These are phyloP conservation scores for Osmerus mordax DNA, from an alignment of 2,113 vertebrate genomes.

Conservation along the genomic window DNA sequence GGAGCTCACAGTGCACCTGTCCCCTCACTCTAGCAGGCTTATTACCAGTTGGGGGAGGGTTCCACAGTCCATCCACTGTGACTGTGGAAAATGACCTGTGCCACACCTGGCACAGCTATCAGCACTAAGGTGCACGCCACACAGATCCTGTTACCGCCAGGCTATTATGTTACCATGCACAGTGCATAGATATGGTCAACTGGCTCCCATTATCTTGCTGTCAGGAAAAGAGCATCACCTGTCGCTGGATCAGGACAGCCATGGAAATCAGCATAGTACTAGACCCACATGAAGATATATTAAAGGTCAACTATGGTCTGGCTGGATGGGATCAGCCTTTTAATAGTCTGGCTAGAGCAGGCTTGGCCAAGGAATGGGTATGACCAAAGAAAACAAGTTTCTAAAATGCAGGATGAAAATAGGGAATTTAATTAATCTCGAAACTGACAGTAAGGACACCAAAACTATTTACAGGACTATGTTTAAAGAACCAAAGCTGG, in stretches of 20 bases:
- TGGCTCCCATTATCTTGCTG: conserved; percentile 21
- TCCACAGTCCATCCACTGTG: conserved; percentile 22
- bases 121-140: conserved; percentile 24
- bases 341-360: neutral
- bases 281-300: neutral
- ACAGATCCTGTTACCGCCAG: conserved; percentile 58
- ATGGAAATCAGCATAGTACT: neutral
- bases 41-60: conserved; percentile 45
- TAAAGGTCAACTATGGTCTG: neutral
- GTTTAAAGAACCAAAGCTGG: neutral
- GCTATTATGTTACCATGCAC: conserved; percentile 48
- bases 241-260: conserved; percentile 3
- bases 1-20: conserved; percentile 60
- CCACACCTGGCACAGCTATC: conserved; percentile 13
- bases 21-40: conserved; percentile 31
- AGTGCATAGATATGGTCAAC: conserved; percentile 31
- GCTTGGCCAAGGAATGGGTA: too few relatives aligned
- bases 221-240: neutral
- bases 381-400: too few relatives aligned
- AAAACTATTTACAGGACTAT: conserved; percentile 28
- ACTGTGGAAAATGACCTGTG: conserved; percentile 20
- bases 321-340: neutral
- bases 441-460: neutral
- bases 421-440: too few relatives aligned
- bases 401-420: too few relatives aligned